Evolutionary conservation across 2,888 invertebrate genomes (phyloP), one percentile per base, ranked within the genome.

Genomic region (Macrophya annulata): DNA sequence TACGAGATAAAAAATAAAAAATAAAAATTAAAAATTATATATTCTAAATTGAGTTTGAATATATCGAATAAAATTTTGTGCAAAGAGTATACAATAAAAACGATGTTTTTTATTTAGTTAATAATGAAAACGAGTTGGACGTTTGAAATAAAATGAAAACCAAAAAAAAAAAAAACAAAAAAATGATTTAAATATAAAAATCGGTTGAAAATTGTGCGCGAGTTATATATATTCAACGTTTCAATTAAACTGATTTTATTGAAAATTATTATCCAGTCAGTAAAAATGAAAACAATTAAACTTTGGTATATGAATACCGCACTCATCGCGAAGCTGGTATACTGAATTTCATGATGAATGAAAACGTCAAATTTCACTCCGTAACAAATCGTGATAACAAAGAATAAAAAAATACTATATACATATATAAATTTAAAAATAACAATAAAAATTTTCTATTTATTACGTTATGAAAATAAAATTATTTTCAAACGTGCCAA

Each of bases 1-100:
- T 2, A 8, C n/a, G n/a, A 55, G n/a, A 55, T 55, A 55, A n/a
- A n/a, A n/a, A n/a, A n/a, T n/a, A n/a, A n/a, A n/a, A n/a, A n/a
- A n/a, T n/a, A n/a, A n/a, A n/a, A n/a, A n/a, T n/a, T 55, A n/a
- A 2, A n/a, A 55, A 55, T 55, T 17, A 17, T 17, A 8, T 55
- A 55, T 55, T 55, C n/a, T 55, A 55, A 31, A 55, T 55, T 8
- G 55, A 55, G 55, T 55, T 55, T 55, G 55, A 55, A 55, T 55
- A 55, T 55, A 55, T 55, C 6, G n/a, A n/a, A 55, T 55, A n/a
- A 55, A n/a, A 55, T 55, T 55, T 8, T n/a, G 17, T 55, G 1
- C 31, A 3, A 3, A 6, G 51, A 5, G 48, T 1, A n/a, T n/a
- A 55, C 15, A 51, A 31, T 2, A 31, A 31, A 31, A 10, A 51